Percentiles rank a stretch among this genome's conserved stretches.
Evolutionary conservation across 2,113 vertebrate species (phyloP).

Genomic region (Periophthalmus modestus): DNA sequence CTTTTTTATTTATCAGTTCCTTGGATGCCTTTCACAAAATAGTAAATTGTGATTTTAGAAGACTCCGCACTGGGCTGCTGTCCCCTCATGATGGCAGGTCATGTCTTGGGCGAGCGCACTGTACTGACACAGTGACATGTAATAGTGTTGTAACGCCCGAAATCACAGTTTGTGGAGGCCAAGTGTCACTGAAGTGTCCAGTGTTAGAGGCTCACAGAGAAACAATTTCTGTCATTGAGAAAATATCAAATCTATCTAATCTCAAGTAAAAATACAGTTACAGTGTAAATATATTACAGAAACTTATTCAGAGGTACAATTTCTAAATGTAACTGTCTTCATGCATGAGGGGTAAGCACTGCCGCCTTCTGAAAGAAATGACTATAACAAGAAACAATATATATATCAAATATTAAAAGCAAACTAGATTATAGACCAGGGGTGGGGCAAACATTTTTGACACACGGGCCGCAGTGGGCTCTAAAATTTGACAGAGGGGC

Average conservation of each 20-base stretch:
- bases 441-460: no score
- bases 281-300: no score
- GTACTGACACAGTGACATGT: neutral
- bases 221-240: neutral
- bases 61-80: neutral
- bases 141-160: neutral
- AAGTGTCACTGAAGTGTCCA: constrained; percentile 2
- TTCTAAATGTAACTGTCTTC: no score
- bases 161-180: neutral
- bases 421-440: no score
- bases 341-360: no score
- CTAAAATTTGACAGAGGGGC: no score
- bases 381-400: no score
- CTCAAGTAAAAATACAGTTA: no score
- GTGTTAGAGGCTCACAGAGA: neutral
- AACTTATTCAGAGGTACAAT: no score
- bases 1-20: neutral
- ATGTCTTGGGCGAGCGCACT: neutral
- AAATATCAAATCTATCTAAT: neutral
- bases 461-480: no score
- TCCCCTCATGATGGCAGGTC: neutral
- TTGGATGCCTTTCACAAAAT: neutral
- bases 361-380: no score
- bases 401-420: no score
- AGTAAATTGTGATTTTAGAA: neutral